Evolutionary conservation across 2,888 invertebrate species (phyloP).

Genomic region (Ctena decussata): DNA sequence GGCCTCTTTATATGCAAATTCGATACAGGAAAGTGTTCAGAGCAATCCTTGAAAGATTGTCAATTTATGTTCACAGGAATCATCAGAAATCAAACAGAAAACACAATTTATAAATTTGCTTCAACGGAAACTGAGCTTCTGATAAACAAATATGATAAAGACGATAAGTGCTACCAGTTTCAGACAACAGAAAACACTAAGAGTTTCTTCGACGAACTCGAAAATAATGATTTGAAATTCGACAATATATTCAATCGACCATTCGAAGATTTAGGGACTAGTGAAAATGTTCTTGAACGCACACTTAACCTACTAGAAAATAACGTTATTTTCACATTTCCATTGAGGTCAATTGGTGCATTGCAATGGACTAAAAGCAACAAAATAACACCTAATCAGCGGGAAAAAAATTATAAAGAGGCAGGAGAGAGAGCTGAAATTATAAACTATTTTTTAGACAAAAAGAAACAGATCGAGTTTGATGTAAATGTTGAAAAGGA

Average conservation of each 20-base stretch:
- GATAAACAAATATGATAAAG: neutral
- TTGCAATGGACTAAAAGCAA: slow-evolving; percentile 48
- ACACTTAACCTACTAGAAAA: neutral
- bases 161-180: neutral
- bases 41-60: neutral
- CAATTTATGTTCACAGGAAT: neutral
- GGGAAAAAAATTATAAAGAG: neutral
- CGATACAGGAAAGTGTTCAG: neutral
- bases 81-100: neutral
- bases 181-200: neutral
- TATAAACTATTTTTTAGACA: slow-evolving; percentile 9
- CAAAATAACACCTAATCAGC: neutral
- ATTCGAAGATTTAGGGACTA: too few species aligned
- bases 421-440: slow-evolving; percentile 41
- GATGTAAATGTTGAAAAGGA: neutral
- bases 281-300: neutral
- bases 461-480: neutral
- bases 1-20: neutral
- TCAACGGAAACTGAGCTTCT: neutral
- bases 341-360: slow-evolving; percentile 44
- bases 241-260: neutral
- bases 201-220: neutral
- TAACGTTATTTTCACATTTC: slow-evolving; percentile 28
- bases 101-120: neutral
- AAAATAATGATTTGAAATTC: neutral